Base-by-base conservation (phyloP, 1,140 invertebrate genomes). In the Drosophila orosa region DNA sequence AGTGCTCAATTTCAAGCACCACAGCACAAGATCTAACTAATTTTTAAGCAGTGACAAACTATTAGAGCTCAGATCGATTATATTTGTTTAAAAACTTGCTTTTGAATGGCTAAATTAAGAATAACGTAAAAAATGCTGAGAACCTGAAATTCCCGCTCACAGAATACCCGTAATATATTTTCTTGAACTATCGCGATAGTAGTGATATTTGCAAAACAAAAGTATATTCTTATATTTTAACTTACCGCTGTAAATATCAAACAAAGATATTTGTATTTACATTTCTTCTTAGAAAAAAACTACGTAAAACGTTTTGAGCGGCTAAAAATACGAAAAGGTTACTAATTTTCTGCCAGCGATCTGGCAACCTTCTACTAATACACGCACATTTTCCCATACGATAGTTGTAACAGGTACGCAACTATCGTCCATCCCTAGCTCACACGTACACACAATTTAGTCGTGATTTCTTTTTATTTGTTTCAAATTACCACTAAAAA, bases 381-480 rank as follows among this genome's bases (percentile, higher is more conserved):
- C 61, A 61, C 12, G 56, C 60, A 25, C 22, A 31, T 29, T 17
- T 25, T 44, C 8, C 22, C 3, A 12, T 19, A 7, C 61, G 39
- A 65, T 50, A 39, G 19, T 7, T 50, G 33, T 67, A 67, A 66
- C 65, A 67, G 65, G 61, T 67, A 66, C 44, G 61, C 54, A 71
- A 58, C 68, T 72, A 72, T 72, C 66, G 68, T 15, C 65, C 73
- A 75, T 66, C 54, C 47, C 73, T 76, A 66, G 39, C 73, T 75
- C 73, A 86, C 82, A 86, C 82, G 82, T 86, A 86, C 82, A 86
- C 82, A 86, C 71, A 86, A 87, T 87, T 86, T 79, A 76, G 83
- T 82, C 83, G 82, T 86, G 82, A 86, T 86, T 86, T 87, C 83
- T 82, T 63, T 80, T 86, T 87, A 86, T 87, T 86, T 86, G 82